Conservation (phyloP, 2,113 vertebrate species). For the Grammomys surdaster region DNA sequence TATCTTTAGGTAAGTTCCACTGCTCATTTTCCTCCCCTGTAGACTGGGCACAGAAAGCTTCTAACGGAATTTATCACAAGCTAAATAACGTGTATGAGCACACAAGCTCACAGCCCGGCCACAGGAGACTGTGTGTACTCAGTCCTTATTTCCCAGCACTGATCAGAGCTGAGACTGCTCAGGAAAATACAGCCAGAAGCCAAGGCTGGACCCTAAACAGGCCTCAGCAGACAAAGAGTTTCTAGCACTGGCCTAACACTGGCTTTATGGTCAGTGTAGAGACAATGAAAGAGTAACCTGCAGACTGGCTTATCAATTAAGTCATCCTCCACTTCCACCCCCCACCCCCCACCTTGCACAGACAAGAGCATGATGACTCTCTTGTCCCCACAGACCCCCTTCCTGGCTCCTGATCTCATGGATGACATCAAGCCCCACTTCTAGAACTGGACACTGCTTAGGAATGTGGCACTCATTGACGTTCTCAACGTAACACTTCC, state of each 20-base stretch:
- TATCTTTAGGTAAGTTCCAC: background rate
- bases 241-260: background rate
- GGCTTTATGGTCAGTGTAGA: background rate
- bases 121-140: no score
- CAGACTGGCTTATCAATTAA: background rate
- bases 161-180: accelerated
- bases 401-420: accelerated
- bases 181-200: accelerated
- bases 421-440: background rate
- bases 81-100: accelerated
- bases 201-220: background rate
- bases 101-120: background rate
- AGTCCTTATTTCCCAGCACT: background rate
- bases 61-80: accelerated
- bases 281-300: background rate
- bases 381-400: background rate
- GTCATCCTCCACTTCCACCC: background rate
- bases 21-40: no score
- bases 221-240: background rate
- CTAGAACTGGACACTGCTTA: background rate
- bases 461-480: accelerated
- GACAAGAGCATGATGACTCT: background rate
- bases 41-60: accelerated
- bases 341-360: background rate
- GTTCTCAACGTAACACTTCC: accelerated